These are phyloP conservation scores for Drosophila birchii DNA, from an alignment of 2,888 invertebrate species.

Conservation along the genomic window DNA sequence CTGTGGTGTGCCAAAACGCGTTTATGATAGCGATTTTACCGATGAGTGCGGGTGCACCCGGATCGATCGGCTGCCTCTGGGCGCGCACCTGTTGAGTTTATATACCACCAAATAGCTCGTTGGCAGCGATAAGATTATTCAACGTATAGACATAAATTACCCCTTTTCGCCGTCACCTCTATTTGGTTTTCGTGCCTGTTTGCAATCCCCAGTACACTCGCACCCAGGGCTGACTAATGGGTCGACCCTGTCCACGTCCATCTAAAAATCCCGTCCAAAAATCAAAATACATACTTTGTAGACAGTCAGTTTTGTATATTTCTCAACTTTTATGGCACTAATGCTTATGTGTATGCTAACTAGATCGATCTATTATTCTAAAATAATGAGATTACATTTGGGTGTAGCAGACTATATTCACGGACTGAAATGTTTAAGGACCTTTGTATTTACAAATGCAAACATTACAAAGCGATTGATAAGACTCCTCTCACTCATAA, in stretches of 20 bases:
- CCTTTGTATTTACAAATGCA: slow-evolving; percentile 4
- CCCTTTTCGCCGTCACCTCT: slow-evolving; percentile 35
- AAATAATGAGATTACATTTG: slow-evolving; percentile 79
- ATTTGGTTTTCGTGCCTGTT: slow-evolving; percentile 21
- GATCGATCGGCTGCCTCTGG: slow-evolving; percentile 33
- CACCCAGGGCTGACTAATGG: slow-evolving; percentile 54
- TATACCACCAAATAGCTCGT: slow-evolving; percentile 57
- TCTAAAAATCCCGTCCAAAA: slow-evolving; percentile 13
- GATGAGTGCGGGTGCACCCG: slow-evolving; percentile 55
- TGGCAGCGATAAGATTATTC: slow-evolving; percentile 67
- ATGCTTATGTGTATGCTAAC: slow-evolving; percentile 72
- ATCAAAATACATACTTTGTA: slow-evolving; percentile 32
- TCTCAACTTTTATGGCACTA: slow-evolving; percentile 79
- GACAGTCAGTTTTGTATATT: slow-evolving; percentile 60
- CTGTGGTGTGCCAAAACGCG: slow-evolving; percentile 42
- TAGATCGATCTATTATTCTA: slow-evolving; percentile 30
- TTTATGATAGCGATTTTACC: slow-evolving; percentile 19
- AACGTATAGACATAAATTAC: slow-evolving; percentile 61
- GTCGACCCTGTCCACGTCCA: slow-evolving; percentile 20
- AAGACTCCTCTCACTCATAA: not conserved
- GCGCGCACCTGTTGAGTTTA: slow-evolving; percentile 67
- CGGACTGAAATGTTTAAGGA: slow-evolving; percentile 5
- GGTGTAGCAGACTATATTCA: slow-evolving; percentile 26
- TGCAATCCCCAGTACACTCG: slow-evolving; percentile 48
- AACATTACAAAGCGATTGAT: not conserved